These are phyloP conservation scores for Carassius carassius DNA, from an alignment of 2,113 vertebrate species.

Conservation along the genomic window DNA sequence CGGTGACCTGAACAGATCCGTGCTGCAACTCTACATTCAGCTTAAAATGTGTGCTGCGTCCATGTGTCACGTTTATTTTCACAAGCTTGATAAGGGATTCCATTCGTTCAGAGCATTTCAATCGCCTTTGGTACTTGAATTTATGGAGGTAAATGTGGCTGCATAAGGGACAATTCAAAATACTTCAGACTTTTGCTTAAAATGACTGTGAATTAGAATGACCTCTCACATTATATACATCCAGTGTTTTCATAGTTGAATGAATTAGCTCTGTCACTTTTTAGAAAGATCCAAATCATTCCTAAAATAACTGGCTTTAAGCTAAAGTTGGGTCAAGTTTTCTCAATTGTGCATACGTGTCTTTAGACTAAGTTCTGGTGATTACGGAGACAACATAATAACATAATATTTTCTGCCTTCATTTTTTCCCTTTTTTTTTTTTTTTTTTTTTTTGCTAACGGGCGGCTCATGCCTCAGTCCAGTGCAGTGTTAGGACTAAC, in stretches of 20 bases:
- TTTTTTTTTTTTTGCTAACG: background rate
- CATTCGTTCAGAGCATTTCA: background rate
- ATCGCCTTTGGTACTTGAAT: slow-evolving; percentile 2
- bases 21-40: background rate
- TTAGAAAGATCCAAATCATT: background rate
- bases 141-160: slow-evolving; percentile 2
- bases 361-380: background rate
- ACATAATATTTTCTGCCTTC: background rate
- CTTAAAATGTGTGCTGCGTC: background rate
- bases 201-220: background rate
- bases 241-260: background rate
- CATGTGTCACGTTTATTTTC: background rate
- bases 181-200: background rate
- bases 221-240: background rate
- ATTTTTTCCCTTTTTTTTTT: background rate
- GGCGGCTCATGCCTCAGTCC: slow-evolving; percentile 35
- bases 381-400: no score
- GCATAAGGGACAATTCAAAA: background rate
- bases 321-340: background rate
- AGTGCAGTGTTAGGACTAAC: slow-evolving; percentile 24
- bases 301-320: background rate
- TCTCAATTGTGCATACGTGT: background rate
- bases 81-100: background rate
- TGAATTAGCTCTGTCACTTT: background rate
- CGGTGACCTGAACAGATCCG: background rate